Base-by-base conservation (phyloP, 2,113 vertebrate genomes). In the Xiphias gladius region DNA sequence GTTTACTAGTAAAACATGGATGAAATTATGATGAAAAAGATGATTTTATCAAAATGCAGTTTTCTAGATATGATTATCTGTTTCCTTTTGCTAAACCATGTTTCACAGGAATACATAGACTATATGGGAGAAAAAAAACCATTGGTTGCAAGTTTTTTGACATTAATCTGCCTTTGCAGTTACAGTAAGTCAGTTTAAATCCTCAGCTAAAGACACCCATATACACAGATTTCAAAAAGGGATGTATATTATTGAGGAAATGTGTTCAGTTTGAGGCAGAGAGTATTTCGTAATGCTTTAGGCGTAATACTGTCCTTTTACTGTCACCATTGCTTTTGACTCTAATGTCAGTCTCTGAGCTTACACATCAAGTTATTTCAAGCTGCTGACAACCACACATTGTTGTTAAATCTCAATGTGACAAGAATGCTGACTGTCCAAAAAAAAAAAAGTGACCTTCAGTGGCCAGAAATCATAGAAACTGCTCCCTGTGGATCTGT, bases 141-240 rank as follows among this genome's bases (percentile, higher is more conserved):
- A 80, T 63, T 80, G 62, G 68, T 71, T 72, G 58, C 26, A 73
- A 43, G 39, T 73, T 73, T n/a, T 83, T 35, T 87, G 84, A 86
- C 85, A 79, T 89, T 81, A 86, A 89, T 90, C 89, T 89, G 26
- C 48, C 50, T 37, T 73, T 43, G 72, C 54, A 55, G 77, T 59
- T 28, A 4, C 57, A 68, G 57, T 12, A 41, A 79, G 71, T 76
- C 62, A 63, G 50, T 88, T 61, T 83, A 88, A 89, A 87, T 79
- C 81, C 83, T 65, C 54, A 28, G 63, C 76, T 28, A 22, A 62
- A 41, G 70, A 83, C 39, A 76, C 64, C 65, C n/a, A 61, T 28
- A 63, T 55, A 48, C 55, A 72, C 63, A 77, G n/a, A 80, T 46
- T 67, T 58, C 69, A 82, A 50, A 68, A 26, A 55, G 30, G 41